Evolutionary conservation across 2,797 vertebrate species (phyloP), one percentile per base, ranked within the genome.

Genomic region (Coccyzus lansbergi): DNA sequence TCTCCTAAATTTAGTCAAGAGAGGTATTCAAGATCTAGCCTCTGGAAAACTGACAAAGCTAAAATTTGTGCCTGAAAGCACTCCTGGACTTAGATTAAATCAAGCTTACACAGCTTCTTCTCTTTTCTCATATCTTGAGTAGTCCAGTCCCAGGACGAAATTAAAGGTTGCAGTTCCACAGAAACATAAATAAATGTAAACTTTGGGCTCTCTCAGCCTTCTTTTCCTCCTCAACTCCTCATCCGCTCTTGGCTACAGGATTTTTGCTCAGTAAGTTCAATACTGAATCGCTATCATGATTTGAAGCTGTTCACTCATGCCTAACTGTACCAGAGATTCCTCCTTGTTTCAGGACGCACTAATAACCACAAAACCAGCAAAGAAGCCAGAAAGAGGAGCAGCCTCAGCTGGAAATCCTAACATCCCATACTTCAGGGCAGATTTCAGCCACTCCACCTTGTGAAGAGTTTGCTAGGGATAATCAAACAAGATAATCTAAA

Each of bases 241-340:
- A 25, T 48, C 42, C n/a, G 72, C 33, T 60, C 60, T 53, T 1
- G 0, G 5, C 15, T 59, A 16, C 7, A 14, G 42, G 7, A 14
- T 76, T 67, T 53, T 49, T 53, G 21, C 22, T 49, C 67, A 60
- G 11, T 11, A 48, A 36, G 13, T 13, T 83, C 55, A 44, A 14
- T n/a, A 36, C 4, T 58, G 42, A 5, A 36, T 34, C 1, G 0
- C 18, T 17, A 42, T 60, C 1, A 12, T 6, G 20, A 71, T 13
- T 0, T 79, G 28, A 84, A 48, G 10, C 5, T 82, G 48, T 56
- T 40, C n/a, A 22, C 36, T 82, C 17, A 46, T 56, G 26, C 40
- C 21, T 67, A 34, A 20, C 16, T n/a, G 26, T 20, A 16, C 15
- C 63, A 22, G 13, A 69, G 17, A 38, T 48, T 71, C 24, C 25